phyloP scores from a whole-genome alignment of 2,888 invertebrate genomes.

The Polydesmus complanatus region DNA sequence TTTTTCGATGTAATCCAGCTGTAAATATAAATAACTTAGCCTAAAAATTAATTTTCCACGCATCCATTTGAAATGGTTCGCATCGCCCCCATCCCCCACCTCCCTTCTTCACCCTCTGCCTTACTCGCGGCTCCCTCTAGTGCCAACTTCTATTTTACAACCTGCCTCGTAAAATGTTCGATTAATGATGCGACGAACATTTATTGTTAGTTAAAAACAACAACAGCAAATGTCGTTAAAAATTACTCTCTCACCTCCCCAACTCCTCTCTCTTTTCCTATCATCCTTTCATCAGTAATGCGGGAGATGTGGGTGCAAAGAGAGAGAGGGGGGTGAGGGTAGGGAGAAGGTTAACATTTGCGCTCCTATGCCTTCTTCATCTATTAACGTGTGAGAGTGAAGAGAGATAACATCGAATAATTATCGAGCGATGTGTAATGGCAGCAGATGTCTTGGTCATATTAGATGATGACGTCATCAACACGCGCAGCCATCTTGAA shows the following conservation, averaged over 20 bases:
- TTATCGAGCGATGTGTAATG: neutral
- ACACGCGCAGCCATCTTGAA: neutral
- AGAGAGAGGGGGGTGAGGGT: no score
- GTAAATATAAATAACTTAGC: neutral
- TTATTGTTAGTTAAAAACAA: neutral
- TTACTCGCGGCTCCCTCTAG: neutral
- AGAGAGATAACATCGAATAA: neutral
- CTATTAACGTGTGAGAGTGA: neutral
- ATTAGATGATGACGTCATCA: neutral
- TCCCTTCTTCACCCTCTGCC: neutral
- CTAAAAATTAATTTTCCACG: neutral
- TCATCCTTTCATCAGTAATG: no score
- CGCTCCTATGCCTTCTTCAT: neutral
- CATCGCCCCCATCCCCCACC: no score
- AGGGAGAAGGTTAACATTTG: neutral
- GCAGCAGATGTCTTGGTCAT: neutral
- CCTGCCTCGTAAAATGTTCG: neutral
- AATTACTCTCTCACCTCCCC: neutral
- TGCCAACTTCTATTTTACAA: neutral
- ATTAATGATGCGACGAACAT: neutral
- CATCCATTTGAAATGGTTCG: no score
- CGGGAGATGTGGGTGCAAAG: no score
- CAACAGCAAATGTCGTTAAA: neutral
- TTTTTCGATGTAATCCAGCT: neutral
- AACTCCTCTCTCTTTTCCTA: neutral